These are phyloP conservation scores for Eretmochelys imbricata DNA, from an alignment of 2,113 vertebrate genomes.

Conservation along the genomic window DNA sequence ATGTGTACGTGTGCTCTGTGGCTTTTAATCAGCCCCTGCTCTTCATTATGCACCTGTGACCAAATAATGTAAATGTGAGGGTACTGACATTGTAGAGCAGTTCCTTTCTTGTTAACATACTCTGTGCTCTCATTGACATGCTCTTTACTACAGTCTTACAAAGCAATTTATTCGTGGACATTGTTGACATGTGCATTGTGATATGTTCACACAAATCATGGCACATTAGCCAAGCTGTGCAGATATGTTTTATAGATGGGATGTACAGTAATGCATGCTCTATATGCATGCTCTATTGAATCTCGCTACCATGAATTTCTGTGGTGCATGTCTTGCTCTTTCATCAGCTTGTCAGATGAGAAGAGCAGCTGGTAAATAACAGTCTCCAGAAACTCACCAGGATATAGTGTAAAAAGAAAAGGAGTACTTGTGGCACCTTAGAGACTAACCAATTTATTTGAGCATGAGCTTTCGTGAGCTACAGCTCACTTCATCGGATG, in stretches of 20 bases:
- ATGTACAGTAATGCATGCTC: neutral
- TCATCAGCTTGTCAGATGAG: neutral
- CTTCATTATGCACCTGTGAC: neutral
- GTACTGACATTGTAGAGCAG: neutral
- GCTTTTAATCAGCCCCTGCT: neutral
- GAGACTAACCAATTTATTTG: too few species aligned
- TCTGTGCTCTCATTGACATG: neutral
- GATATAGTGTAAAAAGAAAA: neutral
- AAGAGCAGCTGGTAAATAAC: neutral
- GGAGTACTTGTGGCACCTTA: too few species aligned
- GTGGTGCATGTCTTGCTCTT: neutral
- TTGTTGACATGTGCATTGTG: neutral
- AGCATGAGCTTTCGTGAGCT: too few species aligned
- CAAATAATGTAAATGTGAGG: neutral
- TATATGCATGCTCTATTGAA: neutral
- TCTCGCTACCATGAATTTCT: neutral
- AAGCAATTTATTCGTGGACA: neutral
- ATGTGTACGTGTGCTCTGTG: neutral
- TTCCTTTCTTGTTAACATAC: neutral
- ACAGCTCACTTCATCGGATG: too few species aligned
- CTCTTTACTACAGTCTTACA: neutral
- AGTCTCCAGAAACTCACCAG: neutral
- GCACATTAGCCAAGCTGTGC: neutral
- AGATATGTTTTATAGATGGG: rapidly evolving
- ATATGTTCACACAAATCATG: too few species aligned